Conservation (phyloP, 2,113 vertebrate genomes). For the Hepsetus odoe region DNA sequence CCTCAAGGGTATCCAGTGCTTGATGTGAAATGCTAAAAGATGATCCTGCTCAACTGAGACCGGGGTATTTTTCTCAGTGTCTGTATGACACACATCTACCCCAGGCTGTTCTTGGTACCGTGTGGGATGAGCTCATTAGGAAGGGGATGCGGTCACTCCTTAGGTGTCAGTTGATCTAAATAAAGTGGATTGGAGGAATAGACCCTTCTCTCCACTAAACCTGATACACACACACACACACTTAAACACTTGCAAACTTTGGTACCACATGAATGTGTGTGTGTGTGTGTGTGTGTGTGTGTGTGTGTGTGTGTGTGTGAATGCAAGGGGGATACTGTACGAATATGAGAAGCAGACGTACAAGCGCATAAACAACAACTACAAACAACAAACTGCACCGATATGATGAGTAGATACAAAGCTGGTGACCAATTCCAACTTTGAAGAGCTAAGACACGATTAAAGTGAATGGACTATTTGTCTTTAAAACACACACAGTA, state of each 20-base stretch:
- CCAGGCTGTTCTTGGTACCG: background rate
- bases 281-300: too few species aligned
- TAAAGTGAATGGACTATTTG: too few species aligned
- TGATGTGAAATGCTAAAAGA: background rate
- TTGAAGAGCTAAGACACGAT: too few species aligned
- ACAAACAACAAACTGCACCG: too few species aligned
- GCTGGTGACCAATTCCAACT: too few species aligned
- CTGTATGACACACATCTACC: background rate
- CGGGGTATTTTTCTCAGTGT: background rate
- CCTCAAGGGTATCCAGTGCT: background rate
- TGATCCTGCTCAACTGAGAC: background rate
- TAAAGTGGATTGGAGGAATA: background rate
- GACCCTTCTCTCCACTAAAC: background rate
- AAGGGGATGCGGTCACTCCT: constrained; percentile 9
- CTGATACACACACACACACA: background rate
- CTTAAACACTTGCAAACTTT: background rate
- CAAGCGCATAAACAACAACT: too few species aligned
- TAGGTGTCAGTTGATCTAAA: background rate
- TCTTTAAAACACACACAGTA: too few species aligned
- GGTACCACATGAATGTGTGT: too few species aligned
- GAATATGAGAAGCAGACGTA: too few species aligned
- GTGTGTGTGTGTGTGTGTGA: too few species aligned
- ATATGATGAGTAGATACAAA: too few species aligned
- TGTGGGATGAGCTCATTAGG: background rate
- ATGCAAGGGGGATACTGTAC: too few species aligned